phyloP scores from a whole-genome alignment of 2,797 vertebrate species.

The Acrossocheilus wenchowensis region DNA sequence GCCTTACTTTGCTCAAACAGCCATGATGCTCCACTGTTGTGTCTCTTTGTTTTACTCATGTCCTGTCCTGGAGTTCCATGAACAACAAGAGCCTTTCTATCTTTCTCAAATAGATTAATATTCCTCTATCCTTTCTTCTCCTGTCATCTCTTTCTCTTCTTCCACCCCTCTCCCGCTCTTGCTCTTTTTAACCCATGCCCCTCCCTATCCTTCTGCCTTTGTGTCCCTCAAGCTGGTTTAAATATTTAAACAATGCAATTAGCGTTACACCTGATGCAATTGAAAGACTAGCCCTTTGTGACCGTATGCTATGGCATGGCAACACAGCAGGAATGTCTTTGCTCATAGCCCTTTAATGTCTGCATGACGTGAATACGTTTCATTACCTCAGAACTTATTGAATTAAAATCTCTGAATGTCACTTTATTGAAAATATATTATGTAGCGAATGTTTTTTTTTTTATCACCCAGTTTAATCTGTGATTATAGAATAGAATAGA shows the following conservation, averaged over 20 bases:
- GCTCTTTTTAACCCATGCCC: conserved; percentile 39
- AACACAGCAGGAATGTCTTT: conserved; percentile 40
- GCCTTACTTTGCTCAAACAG: conserved; percentile 41
- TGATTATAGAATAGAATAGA: background rate
- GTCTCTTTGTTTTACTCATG: conserved; percentile 33
- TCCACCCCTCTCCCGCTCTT: conserved; percentile 7
- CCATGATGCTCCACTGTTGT: conserved; percentile 24
- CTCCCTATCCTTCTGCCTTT: conserved; percentile 29
- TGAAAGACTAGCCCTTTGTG: conserved; percentile 51
- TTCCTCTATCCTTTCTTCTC: conserved; percentile 23
- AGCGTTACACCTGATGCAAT: conserved; percentile 68
- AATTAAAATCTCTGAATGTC: background rate
- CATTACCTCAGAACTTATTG: conserved; percentile 2
- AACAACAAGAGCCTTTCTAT: conserved; percentile 51
- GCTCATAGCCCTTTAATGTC: conserved; percentile 32
- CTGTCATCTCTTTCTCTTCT: conserved; percentile 32
- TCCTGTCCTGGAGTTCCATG: conserved; percentile 32
- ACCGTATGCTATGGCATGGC: conserved; percentile 10
- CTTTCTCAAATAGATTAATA: conserved; percentile 32
- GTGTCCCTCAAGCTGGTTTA: conserved; percentile 52
- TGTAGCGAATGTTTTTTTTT: background rate
- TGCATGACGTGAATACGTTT: conserved; percentile 12
- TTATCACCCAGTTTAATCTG: background rate
- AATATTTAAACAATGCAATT: conserved; percentile 75
- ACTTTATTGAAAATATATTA: background rate